A percentile compares a stretch with the other conserved stretches of the same genome.
Evolutionary conservation across 2,888 invertebrate species (phyloP).

Genomic region (Protophormia terraenovae): DNA sequence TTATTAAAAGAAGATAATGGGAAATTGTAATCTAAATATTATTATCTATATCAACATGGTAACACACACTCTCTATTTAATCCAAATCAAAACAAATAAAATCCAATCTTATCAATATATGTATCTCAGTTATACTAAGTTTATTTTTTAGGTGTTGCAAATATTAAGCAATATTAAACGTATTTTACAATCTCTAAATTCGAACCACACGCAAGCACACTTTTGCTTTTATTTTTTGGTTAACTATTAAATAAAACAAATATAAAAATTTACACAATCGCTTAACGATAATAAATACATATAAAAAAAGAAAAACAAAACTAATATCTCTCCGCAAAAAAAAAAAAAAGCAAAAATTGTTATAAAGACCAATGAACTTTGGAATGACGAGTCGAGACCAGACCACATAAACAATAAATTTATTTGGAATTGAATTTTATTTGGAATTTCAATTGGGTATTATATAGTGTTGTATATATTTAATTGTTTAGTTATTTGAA

Average conservation of each 20-base stretch:
- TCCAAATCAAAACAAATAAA: neutral
- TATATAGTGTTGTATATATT: no score
- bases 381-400: neutral
- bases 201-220: neutral
- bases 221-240: neutral
- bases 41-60: neutral
- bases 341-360: neutral
- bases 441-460: neutral
- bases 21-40: no score
- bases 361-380: slow-evolving; percentile 28
- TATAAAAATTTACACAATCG: neutral
- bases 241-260: neutral
- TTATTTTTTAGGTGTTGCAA: neutral
- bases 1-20: neutral
- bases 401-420: neutral
- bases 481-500: neutral
- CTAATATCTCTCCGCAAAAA: no score
- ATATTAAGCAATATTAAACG: neutral
- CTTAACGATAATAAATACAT: neutral
- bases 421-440: neutral
- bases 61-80: neutral
- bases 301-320: neutral
- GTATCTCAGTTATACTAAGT: neutral
- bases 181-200: neutral
- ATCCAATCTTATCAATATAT: neutral